Evolutionary conservation across 1,140 invertebrate species (phyloP).

Genomic region (Trichoplusia ni): DNA sequence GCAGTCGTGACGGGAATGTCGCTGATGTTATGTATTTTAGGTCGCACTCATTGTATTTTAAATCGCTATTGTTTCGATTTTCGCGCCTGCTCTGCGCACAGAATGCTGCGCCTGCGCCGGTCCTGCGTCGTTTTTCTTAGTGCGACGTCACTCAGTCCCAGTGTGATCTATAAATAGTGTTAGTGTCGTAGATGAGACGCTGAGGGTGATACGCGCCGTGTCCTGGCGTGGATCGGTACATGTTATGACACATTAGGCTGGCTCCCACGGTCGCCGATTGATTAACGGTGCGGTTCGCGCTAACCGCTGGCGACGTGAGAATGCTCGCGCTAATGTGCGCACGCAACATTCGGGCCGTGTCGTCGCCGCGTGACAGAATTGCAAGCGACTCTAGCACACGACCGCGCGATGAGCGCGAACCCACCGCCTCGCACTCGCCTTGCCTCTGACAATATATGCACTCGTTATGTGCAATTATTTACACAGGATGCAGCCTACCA

Average conservation of each 20-base stretch:
- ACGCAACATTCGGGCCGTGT: conserved; percentile 50
- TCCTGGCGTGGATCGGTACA: neutral
- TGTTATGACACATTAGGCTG: no score
- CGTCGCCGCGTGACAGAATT: conserved; percentile 58
- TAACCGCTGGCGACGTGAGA: conserved; percentile 53
- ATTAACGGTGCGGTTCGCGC: conserved; percentile 67
- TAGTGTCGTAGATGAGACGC: neutral
- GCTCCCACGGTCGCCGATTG: conserved; percentile 66
- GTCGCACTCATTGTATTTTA: conserved; percentile 77
- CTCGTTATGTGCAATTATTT: no score
- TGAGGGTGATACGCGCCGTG: neutral
- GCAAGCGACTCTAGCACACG: conserved; percentile 23
- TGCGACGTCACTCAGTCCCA: conserved; percentile 21
- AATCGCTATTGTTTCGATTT: conserved; percentile 75
- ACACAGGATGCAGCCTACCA: no score
- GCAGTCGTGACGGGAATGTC: conserved; percentile 74
- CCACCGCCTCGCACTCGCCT: no score
- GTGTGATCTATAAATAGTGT: conserved; percentile 42
- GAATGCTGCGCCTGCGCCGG: conserved; percentile 45
- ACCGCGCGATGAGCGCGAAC: neutral
- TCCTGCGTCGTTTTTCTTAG: conserved; percentile 40
- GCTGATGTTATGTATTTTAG: conserved; percentile 71
- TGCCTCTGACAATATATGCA: no score
- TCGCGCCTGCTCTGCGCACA: conserved; percentile 69
- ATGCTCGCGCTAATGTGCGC: conserved; percentile 48